Conservation (phyloP, 2,888 invertebrate species). For the Zhuqinia jingwanae region DNA sequence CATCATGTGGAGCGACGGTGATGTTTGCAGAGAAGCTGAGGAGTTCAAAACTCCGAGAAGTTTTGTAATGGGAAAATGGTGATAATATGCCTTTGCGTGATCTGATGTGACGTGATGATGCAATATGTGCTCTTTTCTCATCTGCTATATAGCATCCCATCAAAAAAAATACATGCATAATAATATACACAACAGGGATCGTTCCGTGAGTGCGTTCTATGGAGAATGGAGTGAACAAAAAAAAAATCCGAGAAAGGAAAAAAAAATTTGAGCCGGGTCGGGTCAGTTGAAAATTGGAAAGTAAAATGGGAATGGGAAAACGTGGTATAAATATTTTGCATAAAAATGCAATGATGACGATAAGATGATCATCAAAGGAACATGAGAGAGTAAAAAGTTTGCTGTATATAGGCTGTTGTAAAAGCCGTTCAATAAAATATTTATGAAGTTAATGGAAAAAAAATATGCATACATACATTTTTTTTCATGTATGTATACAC, state of each 20-base stretch:
- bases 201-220: too few relatives aligned
- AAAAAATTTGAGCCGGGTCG: background rate
- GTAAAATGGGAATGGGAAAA: background rate
- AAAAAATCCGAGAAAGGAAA: background rate
- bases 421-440: slow-evolving; percentile 14
- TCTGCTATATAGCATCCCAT: too few relatives aligned
- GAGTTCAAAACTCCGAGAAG: too few relatives aligned
- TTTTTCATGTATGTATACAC: too few relatives aligned
- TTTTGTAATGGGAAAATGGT: slow-evolving; percentile 37
- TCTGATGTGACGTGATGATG: slow-evolving; percentile 25
- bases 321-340: background rate
- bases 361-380: background rate
- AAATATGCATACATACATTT: background rate
- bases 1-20: background rate
- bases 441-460: background rate
- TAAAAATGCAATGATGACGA: background rate
- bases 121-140: background rate
- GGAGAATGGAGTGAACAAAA: too few relatives aligned
- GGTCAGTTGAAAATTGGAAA: background rate
- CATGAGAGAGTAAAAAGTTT: too few relatives aligned
- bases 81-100: background rate
- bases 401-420: background rate
- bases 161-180: too few relatives aligned
- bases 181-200: too few relatives aligned
- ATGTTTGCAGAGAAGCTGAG: too few relatives aligned